Base-by-base conservation (phyloP, 2,113 vertebrate species). In the Petroica traversi region DNA sequence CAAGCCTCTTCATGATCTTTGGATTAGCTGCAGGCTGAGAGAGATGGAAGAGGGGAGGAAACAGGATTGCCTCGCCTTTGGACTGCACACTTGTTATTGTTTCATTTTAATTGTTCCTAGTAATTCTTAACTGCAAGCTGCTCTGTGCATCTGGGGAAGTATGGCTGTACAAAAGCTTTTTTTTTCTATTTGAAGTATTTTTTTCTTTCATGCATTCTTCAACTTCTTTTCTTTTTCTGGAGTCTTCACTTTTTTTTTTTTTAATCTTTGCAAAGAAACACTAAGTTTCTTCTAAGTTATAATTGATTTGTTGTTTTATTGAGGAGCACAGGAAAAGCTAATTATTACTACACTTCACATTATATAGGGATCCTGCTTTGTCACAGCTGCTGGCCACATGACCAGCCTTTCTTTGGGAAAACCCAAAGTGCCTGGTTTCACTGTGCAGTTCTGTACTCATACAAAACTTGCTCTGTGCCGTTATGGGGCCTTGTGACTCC, bases 341-440 rank as follows among this genome's bases (percentile, higher is more conserved):
- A 85, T 88, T 74, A 78, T 91, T 67, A 40, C 36, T 78, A 33
- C 67, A 96, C 95, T 92, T 88, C 69, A 79, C 88, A 61, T 93
- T 76, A 33, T 24, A 14, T 38, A 72, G 85, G 49, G 69, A 69
- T 48, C 25, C 33, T 36, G 8, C 23, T 58, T 49, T 29, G 68
- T 89, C 74, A 85, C 97, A 98, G 97, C 97, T 98, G 97, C 79
- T 58, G 77, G 72, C 96, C 96, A 96, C 77, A 92, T 95, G 97
- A 95, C 34, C 34, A 72, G 4, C 23, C 67, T 90, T 76, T 58
- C 68, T 93, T 69, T 76, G 62, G 59, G 38, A 63, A 96, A 95
- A 68, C 36, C 23, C n/a, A 33, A 62, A 76, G 25, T 61, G 14
- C 40, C 82, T 77, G 40, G 36, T 86, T 92, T 97, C 68, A 64